Evolutionary conservation across 2,113 vertebrate species (phyloP), one percentile per base, ranked within the genome.

Genomic region (Ailurus styani): DNA sequence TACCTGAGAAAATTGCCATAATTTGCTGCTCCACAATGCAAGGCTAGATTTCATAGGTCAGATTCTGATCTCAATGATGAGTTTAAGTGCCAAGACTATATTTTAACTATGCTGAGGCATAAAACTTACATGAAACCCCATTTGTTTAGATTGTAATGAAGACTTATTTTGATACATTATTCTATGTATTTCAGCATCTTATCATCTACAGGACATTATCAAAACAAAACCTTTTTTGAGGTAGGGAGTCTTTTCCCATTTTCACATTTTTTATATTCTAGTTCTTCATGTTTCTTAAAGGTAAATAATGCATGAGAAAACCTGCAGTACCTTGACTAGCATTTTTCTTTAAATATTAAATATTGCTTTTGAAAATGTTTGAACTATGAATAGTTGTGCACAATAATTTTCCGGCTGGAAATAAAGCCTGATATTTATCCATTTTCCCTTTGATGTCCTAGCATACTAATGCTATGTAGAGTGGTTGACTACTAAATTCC

Each of bases 341-440:
- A 98, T 98, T 98, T 98, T 99, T 97, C 98, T 98, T 99, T 98
- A 99, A 99, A 98, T 98, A 98, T 99, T 98, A 98, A 98, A 98
- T 97, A 98, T 98, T 98, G 98, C 97, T 98, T 98, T 98, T 98
- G 82, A 98, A 98, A 98, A 98, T 97, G 82, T 98, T 98, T 98
- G 97, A 98, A 98, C 96, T 98, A 90, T 92, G 95, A 96, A 97
- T 52, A 81, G 91, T 97, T 98, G 93, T 98, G 95, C 54, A 96
- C 96, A 98, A 98, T 98, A 98, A 9, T 99, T 98, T 99, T 98
- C 97, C 90, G 93, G 62, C 98, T 98, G 90, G 95, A 98, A 98
- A 98, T 97, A 96, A 98, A 98, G 97, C 95, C 90, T 98, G 95
- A 96, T 96, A 91, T 97, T 98, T 98, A 98, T 98, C 96, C 93